Evolutionary conservation across 1,140 invertebrate genomes (phyloP).

Genomic region (Drosophila varians): DNA sequence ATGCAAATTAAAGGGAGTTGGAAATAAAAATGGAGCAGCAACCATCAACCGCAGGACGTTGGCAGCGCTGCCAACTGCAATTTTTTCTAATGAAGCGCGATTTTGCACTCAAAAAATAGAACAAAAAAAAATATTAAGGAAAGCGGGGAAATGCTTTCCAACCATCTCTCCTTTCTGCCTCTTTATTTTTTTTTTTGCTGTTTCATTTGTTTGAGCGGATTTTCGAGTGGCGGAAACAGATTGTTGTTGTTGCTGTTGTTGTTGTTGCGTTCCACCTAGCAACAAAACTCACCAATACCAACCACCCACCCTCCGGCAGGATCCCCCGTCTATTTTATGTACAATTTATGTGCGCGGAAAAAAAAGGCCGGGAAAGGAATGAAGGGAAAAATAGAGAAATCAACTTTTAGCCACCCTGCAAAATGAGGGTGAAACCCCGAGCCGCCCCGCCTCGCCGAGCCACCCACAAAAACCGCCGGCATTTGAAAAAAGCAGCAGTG

Average conservation of each 20-base stretch:
- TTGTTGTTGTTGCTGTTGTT: conserved; percentile 4
- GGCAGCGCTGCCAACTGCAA: conserved; percentile 29
- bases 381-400: conserved; percentile 40
- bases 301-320: conserved; percentile 29
- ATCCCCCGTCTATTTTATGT: conserved; percentile 38
- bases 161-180: not conserved
- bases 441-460: not conserved
- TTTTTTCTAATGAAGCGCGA: conserved; percentile 72
- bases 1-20: conserved; percentile 73
- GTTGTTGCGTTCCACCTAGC: conserved; percentile 35
- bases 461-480: conserved; percentile 75
- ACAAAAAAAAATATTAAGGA: conserved; percentile 1
- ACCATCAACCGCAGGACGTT: conserved; percentile 58
- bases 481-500: conserved; percentile 35
- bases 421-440: conserved; percentile 66
- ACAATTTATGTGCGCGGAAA: conserved; percentile 53
- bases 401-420: conserved; percentile 52
- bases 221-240: conserved; percentile 4
- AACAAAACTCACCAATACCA: conserved; percentile 68
- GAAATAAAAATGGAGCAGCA: conserved; percentile 80
- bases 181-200: not conserved
- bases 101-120: conserved; percentile 61
- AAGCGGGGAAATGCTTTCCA: conserved; percentile 46
- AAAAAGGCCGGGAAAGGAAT: conserved; percentile 3
- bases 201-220: not conserved